These are phyloP conservation scores for Tortrix viridana DNA, from an alignment of 2,888 invertebrate genomes.

Conservation along the genomic window DNA sequence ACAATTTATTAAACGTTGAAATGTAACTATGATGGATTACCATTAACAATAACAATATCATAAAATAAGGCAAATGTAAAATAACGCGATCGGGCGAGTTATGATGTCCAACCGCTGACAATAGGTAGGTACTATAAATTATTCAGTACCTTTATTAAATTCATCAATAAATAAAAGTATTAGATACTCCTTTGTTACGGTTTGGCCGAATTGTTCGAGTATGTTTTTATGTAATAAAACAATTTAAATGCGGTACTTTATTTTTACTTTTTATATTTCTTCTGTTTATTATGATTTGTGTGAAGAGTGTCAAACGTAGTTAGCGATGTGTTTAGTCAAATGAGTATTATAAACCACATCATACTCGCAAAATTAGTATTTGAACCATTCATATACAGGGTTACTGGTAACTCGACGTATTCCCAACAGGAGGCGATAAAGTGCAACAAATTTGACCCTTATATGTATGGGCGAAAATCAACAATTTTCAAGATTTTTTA, in stretches of 20 bases:
- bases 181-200: constrained; percentile 4
- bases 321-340: background rate
- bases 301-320: background rate
- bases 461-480: no score
- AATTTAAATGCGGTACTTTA: constrained; percentile 6
- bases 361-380: background rate
- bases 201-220: constrained; percentile 5
- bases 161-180: constrained; percentile 25
- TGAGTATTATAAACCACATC: no score
- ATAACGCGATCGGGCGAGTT: constrained; percentile 26
- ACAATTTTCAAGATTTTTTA: no score
- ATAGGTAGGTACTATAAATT: constrained; percentile 44
- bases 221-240: constrained; percentile 17
- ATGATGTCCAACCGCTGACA: constrained; percentile 38
- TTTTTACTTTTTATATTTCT: constrained; percentile 9
- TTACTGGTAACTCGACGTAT: no score
- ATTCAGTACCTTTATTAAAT: constrained; percentile 40
- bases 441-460: no score
- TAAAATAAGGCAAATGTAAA: constrained; percentile 28
- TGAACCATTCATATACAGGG: background rate
- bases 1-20: constrained; percentile 21
- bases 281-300: constrained; percentile 5
- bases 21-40: constrained; percentile 24
- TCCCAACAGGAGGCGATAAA: no score
- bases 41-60: constrained; percentile 29